These are phyloP conservation scores for Thoracochromis brauschi DNA, from an alignment of 2,113 vertebrate genomes.

Conservation along the genomic window DNA sequence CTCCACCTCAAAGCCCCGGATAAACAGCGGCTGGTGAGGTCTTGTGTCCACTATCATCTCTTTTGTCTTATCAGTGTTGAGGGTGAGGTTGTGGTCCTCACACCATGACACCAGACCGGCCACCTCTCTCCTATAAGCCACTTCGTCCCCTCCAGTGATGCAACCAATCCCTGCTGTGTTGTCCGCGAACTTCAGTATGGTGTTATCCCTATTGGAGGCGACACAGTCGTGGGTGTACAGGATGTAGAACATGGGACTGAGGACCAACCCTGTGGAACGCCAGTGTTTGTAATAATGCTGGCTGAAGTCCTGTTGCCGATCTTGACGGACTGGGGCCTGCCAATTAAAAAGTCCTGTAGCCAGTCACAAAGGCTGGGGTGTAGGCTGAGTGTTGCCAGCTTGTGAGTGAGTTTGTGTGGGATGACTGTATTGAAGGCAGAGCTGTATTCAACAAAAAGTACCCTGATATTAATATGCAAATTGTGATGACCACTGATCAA, in stretches of 20 bases:
- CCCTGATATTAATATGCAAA: background rate
- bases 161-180: background rate
- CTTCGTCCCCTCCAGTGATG: background rate
- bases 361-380: too few species aligned
- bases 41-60: background rate
- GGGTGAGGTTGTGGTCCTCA: background rate
- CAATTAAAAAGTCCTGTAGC: too few species aligned
- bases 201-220: background rate
- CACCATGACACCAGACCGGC: background rate
- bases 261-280: background rate
- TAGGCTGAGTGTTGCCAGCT: too few species aligned
- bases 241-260: background rate
- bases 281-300: background rate
- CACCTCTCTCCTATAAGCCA: background rate
- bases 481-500: background rate
- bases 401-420: background rate
- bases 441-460: background rate
- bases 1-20: background rate
- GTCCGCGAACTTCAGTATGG: background rate
- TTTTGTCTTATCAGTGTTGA: background rate
- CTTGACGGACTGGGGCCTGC: too few species aligned
- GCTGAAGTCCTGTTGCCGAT: too few species aligned
- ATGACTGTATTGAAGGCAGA: background rate
- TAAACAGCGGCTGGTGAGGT: background rate
- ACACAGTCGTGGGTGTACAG: background rate